Base-by-base conservation (phyloP, 2,797 vertebrate species). In the Thaleichthys pacificus region DNA sequence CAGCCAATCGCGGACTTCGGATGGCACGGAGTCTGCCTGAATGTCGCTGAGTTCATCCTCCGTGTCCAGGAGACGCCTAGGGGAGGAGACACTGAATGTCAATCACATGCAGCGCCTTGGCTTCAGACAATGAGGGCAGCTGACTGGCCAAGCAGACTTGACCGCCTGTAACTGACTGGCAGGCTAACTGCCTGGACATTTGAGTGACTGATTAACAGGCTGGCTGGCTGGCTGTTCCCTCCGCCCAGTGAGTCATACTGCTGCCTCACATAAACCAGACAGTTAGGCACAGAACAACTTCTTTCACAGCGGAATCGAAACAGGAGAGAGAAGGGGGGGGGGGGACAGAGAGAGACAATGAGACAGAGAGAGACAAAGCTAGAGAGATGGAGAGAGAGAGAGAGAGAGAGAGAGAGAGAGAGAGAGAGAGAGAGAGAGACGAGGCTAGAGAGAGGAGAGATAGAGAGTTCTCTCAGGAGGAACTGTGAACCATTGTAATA, bases 21-120 rank as follows among this genome's bases (percentile, higher is more conserved):
- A 91, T 0, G 97, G 97, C 70, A 99, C 97, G 0, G 97, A 96
- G 86, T 98, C 97, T 0, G 92, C 94, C 79, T 97, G 95, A 79
- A 99, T 91, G 85, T 98, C 96, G 14, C 95, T 95, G 72, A 99
- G 96, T 66, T 99, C 97, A 87, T 99, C 97, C 68, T 99, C 97
- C 0, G 97, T 95, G 82, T 99, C 97, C 92, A 99, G 81, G 56
- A 99, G 92, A 65, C 94, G 94, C 82, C 97, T 99, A 80, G 1
- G 81, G 51, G 51, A 54, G 17, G 51, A 54, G 19, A 49, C 32
- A 66, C 22, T 12, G 38, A n/a, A n/a, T 28, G 5, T 61, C 58
- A 26, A 5, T 61, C 58, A 61, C 42, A 49, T 9, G 51, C 22
- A 51, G 64, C 56, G 66, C 70, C 51, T 42, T 1, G 8, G 9